These are phyloP conservation scores for Cephus rjabovi DNA, from an alignment of 2,888 invertebrate genomes.

Conservation along the genomic window DNA sequence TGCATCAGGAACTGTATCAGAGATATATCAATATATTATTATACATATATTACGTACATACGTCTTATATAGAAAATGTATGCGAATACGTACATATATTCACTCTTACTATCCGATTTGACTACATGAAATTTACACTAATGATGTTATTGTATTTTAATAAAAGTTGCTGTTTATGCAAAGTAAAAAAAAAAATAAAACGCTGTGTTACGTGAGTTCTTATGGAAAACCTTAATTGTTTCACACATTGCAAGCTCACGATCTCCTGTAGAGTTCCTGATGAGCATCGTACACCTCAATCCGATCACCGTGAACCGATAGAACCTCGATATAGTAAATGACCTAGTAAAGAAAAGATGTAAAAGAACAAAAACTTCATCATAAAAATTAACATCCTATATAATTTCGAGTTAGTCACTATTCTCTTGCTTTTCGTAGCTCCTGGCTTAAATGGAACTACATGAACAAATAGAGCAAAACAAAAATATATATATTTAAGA, in stretches of 20 bases:
- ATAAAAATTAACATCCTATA: not conserved
- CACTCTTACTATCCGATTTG: conserved; percentile 42
- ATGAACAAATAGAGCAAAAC: not conserved
- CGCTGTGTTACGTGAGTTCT: conserved; percentile 60
- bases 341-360: not conserved
- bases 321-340: not conserved
- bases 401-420: not conserved
- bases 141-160: conserved; percentile 62
- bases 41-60: not conserved
- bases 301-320: not conserved
- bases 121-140: conserved; percentile 37
- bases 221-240: conserved; percentile 47
- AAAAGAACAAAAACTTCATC: not conserved
- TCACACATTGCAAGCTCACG: conserved; percentile 30
- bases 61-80: conserved; percentile 12
- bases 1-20: conserved; percentile 58
- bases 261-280: conserved; percentile 59
- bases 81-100: conserved; percentile 24
- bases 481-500: too few species aligned
- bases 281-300: conserved; percentile 14
- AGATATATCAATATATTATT: conserved; percentile 29
- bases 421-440: not conserved
- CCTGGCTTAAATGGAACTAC: not conserved
- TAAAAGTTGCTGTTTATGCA: conserved; percentile 63
- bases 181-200: conserved; percentile 40